Percentiles rank a stretch among this genome's conserved stretches.
These are phyloP conservation scores for Drosophila rellima DNA, from an alignment of 2,888 invertebrate genomes.

Conservation along the genomic window DNA sequence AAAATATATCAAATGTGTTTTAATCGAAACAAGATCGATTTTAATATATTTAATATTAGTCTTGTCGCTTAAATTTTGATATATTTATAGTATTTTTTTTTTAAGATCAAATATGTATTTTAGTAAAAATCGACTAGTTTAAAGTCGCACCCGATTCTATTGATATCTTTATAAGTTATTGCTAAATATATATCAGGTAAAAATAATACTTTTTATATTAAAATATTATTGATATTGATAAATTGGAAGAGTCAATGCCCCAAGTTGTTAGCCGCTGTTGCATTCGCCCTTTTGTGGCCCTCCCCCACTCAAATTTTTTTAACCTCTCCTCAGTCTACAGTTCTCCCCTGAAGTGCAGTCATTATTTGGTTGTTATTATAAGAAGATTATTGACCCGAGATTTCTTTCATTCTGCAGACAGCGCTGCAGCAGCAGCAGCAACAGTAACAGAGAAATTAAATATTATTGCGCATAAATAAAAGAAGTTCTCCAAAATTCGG, in stretches of 20 bases:
- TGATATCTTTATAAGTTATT: too few species aligned
- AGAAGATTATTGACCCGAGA: constrained; percentile 63
- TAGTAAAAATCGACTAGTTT: too few species aligned
- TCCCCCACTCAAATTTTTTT: not conserved
- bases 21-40: too few species aligned
- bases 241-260: constrained; percentile 39
- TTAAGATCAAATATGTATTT: too few species aligned
- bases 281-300: not conserved
- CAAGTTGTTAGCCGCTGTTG: constrained; percentile 22
- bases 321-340: not conserved
- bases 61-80: too few species aligned
- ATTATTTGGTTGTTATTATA: constrained; percentile 43
- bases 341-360: constrained; percentile 34
- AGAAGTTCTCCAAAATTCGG: constrained; percentile 43
- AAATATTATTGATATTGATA: not conserved
- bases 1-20: too few species aligned
- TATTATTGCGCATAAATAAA: constrained; percentile 69
- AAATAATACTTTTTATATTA: too few species aligned
- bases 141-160: too few species aligned
- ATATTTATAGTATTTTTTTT: too few species aligned
- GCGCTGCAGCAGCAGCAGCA: constrained; percentile 3
- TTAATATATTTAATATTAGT: too few species aligned
- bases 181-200: not conserved
- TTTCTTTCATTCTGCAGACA: constrained; percentile 57
- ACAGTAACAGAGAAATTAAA: constrained; percentile 25